These are phyloP conservation scores for Selene dorsalis DNA, from an alignment of 2,797 vertebrate species.

Conservation along the genomic window DNA sequence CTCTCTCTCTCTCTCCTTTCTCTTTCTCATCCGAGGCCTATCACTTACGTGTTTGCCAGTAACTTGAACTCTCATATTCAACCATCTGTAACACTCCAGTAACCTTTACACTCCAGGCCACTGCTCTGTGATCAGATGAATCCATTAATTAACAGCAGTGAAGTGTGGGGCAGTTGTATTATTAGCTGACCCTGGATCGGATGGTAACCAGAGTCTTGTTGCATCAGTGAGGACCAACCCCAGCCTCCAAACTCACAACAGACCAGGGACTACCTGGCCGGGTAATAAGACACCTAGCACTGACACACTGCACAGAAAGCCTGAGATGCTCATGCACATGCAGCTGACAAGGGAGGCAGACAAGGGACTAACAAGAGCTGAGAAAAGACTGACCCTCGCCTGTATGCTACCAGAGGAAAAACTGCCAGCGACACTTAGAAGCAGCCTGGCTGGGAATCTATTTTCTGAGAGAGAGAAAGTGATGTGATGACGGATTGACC, in stretches of 20 bases:
- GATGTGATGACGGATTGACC: conserved; percentile 27
- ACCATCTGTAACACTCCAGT: conserved; percentile 63
- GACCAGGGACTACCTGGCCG: conserved; percentile 75
- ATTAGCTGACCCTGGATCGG: conserved; percentile 76
- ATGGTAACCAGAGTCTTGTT: conserved; percentile 73
- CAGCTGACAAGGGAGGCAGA: conserved; percentile 41
- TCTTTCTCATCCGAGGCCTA: conserved; percentile 73
- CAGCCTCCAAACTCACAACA: conserved; percentile 51
- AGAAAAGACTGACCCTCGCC: conserved; percentile 19
- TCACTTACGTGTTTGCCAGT: conserved; percentile 73
- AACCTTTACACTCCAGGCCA: conserved; percentile 54
- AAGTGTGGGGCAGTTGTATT: conserved; percentile 48
- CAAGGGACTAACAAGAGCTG: conserved; percentile 8
- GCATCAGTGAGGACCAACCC: conserved; percentile 56
- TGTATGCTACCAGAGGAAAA: neutral
- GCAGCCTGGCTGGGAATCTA: conserved; percentile 3
- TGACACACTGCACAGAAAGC: conserved; percentile 38
- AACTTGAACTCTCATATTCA: conserved; percentile 74
- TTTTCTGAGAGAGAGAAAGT: conserved; percentile 23
- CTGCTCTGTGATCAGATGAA: conserved; percentile 73
- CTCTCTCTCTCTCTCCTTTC: conserved; percentile 56
- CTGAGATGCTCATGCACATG: conserved; percentile 23
- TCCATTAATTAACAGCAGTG: conserved; percentile 59
- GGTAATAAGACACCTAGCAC: conserved; percentile 79
- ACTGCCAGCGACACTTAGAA: neutral